Evolutionary conservation across 2,113 vertebrate species (phyloP).

Genomic region (Trogon melanurus): DNA sequence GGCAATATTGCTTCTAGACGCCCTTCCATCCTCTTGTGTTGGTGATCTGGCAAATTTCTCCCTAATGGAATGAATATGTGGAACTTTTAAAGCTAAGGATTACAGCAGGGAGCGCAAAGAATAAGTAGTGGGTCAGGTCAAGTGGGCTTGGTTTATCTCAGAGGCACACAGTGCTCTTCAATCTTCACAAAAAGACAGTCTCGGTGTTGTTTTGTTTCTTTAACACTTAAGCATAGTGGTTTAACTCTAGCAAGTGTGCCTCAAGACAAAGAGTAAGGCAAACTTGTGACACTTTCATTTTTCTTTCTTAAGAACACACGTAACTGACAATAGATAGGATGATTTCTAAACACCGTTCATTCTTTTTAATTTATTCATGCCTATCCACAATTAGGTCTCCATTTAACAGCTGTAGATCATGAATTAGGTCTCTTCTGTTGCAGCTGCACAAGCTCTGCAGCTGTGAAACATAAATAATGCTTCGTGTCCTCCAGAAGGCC

Average conservation of each 20-base stretch:
- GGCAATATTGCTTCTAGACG: background rate
- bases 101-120: background rate
- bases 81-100: background rate
- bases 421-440: conserved; percentile 23
- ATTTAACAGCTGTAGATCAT: conserved; percentile 25
- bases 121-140: background rate
- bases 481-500: background rate
- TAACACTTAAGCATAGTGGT: background rate
- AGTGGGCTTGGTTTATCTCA: background rate
- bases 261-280: background rate
- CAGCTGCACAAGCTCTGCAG: conserved; percentile 34
- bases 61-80: background rate
- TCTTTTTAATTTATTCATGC: background rate
- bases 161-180: background rate
- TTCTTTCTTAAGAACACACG: background rate
- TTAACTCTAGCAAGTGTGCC: background rate
- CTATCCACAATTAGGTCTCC: background rate
- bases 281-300: background rate
- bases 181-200: background rate
- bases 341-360: background rate
- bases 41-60: background rate
- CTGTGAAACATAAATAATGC: conserved; percentile 22
- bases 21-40: background rate
- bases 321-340: background rate
- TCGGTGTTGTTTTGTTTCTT: background rate